Conservation (phyloP, 2,888 invertebrate species). For the Nebria salina region DNA sequence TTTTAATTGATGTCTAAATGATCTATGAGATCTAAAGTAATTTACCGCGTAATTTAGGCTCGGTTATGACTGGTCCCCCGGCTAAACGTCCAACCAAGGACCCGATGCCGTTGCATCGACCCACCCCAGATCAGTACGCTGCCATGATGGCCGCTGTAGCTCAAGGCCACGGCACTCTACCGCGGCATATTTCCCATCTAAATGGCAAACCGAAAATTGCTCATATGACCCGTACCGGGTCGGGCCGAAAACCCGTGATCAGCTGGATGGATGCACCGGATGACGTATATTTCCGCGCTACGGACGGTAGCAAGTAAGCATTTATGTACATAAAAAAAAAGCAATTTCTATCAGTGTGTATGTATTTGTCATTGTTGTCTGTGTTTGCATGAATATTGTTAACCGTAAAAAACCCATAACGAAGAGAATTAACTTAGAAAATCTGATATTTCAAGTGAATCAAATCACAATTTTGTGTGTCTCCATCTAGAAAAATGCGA, state of each 20-base stretch:
- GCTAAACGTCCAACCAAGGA: slow-evolving; percentile 86
- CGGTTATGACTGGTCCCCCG: slow-evolving; percentile 66
- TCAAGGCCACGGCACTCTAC: slow-evolving; percentile 72
- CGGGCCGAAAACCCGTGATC: slow-evolving; percentile 88
- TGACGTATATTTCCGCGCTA: slow-evolving; percentile 95
- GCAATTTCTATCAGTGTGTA: background rate
- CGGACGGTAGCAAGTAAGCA: slow-evolving; percentile 88
- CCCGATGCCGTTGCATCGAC: slow-evolving; percentile 76
- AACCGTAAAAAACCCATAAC: background rate
- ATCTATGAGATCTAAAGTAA: background rate
- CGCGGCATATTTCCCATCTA: slow-evolving; percentile 76
- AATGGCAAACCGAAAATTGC: slow-evolving; percentile 87
- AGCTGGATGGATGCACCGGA: slow-evolving; percentile 99
- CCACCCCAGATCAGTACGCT: slow-evolving; percentile 73
- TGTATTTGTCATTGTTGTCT: background rate
- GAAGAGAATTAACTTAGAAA: background rate
- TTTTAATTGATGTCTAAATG: background rate
- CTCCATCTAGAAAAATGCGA: slow-evolving; percentile 77
- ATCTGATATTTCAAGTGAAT: background rate
- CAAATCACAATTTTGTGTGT: background rate
- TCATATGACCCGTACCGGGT: slow-evolving; percentile 79
- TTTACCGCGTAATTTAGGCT: slow-evolving; percentile 53
- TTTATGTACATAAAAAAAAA: background rate
- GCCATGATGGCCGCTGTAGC: slow-evolving; percentile 75
- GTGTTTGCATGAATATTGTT: background rate